Evolutionary conservation across 2,113 vertebrate species (phyloP).

Genomic region (Ibidorhyncha struthersii): DNA sequence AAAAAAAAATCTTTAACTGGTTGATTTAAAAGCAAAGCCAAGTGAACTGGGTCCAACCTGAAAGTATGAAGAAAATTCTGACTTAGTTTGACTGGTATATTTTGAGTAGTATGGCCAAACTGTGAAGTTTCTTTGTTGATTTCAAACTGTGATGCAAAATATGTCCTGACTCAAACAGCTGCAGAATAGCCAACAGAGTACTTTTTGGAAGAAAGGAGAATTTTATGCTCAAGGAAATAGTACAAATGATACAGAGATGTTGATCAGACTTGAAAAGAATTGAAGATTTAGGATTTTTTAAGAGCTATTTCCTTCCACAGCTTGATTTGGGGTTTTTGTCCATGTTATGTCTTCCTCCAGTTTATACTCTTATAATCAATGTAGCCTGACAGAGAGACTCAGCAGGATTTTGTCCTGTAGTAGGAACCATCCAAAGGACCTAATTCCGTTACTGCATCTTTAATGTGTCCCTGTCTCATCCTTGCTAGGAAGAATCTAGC

Average conservation of each 20-base stretch:
- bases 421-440: background rate
- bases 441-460: background rate
- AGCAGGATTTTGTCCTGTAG: background rate
- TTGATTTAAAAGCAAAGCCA: background rate
- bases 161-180: background rate
- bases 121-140: background rate
- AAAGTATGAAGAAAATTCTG: background rate
- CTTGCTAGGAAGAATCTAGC: background rate
- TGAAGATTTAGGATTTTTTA: background rate
- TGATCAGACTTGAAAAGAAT: background rate
- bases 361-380: background rate
- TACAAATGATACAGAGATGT: background rate
- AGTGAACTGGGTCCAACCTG: background rate
- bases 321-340: background rate
- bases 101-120: background rate
- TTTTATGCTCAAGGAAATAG: background rate
- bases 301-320: background rate
- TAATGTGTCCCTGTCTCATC: background rate
- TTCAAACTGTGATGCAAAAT: background rate
- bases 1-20: background rate
- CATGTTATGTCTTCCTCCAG: background rate
- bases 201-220: background rate
- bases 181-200: background rate
- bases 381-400: background rate
- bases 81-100: background rate